Percentiles rank a stretch among this genome's conserved stretches.
Evolutionary conservation across 30 jellyfish, hydroid and myxozoan species (phyloP).

Genomic region (Pseudorhiza aurosa): DNA sequence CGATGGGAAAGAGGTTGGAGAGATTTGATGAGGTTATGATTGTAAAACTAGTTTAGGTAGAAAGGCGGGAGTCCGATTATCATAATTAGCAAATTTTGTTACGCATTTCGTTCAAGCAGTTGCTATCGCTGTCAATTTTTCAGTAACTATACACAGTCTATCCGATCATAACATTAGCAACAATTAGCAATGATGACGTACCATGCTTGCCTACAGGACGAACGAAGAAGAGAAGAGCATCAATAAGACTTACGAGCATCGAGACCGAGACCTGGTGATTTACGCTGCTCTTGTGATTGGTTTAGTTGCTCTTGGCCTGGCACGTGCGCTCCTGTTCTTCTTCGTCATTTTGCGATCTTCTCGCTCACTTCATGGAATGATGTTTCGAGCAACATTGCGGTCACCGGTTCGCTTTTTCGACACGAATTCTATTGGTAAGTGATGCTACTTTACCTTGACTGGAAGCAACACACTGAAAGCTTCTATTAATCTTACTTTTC

Average conservation of each 20-base stretch:
- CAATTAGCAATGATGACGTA: too few relatives aligned
- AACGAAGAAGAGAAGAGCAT: conserved; percentile 47
- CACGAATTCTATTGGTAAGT: conserved; percentile 84
- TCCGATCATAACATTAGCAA: background rate
- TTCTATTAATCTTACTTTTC: too few relatives aligned
- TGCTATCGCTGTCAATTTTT: too few relatives aligned
- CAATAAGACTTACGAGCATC: conserved; percentile 25
- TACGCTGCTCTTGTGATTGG: conserved; percentile 69
- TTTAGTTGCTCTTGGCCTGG: conserved; percentile 65
- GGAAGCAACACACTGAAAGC: too few relatives aligned
- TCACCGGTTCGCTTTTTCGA: conserved; percentile 89
- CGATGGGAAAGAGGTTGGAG: too few relatives aligned
- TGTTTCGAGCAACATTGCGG: conserved; percentile 80
- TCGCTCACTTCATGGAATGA: conserved; percentile 64
- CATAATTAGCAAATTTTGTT: too few relatives aligned
- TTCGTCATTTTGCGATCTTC: conserved; percentile 53
- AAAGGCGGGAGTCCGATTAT: too few relatives aligned
- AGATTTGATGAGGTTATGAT: too few relatives aligned
- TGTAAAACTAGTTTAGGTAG: too few relatives aligned
- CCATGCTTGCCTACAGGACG: conserved; percentile 48
- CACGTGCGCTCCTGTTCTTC: conserved; percentile 74
- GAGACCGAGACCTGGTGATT: conserved; percentile 63
- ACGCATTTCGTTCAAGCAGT: too few relatives aligned
- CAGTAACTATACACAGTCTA: background rate
- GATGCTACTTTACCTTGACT: too few relatives aligned